phyloP scores from a whole-genome alignment of 2,797 vertebrate species.

The Anas georgica region DNA sequence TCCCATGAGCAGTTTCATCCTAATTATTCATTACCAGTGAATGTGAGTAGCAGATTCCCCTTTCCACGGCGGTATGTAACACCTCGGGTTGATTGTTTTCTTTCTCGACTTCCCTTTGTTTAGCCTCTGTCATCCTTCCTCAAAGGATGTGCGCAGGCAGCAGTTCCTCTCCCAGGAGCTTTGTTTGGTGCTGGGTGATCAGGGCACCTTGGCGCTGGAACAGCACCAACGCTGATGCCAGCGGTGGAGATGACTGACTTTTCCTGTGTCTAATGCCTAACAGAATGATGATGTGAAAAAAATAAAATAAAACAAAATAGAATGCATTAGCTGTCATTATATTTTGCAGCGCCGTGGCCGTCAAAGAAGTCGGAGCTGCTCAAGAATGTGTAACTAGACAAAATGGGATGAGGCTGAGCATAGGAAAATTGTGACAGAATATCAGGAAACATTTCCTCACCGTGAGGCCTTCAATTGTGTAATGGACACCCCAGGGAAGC shows the following conservation, averaged over 20 bases:
- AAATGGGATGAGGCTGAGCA: background rate
- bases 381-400: background rate
- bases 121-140: background rate
- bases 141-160: background rate
- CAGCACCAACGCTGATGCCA: background rate
- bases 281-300: background rate
- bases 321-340: background rate
- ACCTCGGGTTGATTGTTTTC: background rate
- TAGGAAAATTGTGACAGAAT: slow-evolving; percentile 48
- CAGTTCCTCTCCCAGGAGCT: background rate
- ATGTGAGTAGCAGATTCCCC: background rate
- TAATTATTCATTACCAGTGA: background rate
- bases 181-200: background rate
- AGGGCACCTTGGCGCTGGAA: background rate
- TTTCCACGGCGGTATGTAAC: background rate
- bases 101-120: background rate
- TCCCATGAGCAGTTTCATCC: background rate
- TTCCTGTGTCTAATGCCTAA: background rate
- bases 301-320: background rate
- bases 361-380: background rate
- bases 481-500: slow-evolving; percentile 63
- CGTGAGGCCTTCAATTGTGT: slow-evolving; percentile 41
- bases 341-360: background rate
- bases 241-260: background rate
- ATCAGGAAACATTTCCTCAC: slow-evolving; percentile 62